These are phyloP conservation scores for Cerastis leucographa DNA, from an alignment of 2,888 invertebrate species.

Conservation along the genomic window DNA sequence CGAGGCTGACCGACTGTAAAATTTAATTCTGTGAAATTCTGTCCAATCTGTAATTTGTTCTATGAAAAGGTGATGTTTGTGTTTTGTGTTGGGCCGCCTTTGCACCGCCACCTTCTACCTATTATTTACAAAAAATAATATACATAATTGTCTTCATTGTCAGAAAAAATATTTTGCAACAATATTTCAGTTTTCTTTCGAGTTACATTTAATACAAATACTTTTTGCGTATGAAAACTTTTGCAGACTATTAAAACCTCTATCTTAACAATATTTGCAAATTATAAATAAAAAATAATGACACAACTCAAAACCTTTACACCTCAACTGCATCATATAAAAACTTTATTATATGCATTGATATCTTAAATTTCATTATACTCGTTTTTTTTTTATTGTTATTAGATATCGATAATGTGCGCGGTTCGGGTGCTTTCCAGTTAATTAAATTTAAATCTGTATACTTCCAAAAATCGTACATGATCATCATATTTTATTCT, in stretches of 20 bases:
- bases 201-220: not conserved
- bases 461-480: not conserved
- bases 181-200: not conserved
- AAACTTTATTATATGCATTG: not conserved
- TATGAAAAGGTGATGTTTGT: constrained; percentile 32
- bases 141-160: not conserved
- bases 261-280: constrained; percentile 16
- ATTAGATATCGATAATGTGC: not conserved
- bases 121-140: constrained; percentile 47
- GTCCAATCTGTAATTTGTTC: constrained; percentile 65
- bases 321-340: not conserved
- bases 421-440: not conserved
- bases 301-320: not conserved
- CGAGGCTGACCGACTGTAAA: constrained; percentile 94
- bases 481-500: not conserved
- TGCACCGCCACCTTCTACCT: constrained; percentile 57
- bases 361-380: not conserved
- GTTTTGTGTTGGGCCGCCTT: constrained; percentile 23
- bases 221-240: not conserved
- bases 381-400: not conserved
- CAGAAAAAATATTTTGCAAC: not conserved
- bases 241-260: not conserved
- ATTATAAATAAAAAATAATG: not conserved
- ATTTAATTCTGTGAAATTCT: constrained; percentile 67
- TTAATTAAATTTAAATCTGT: not conserved